These are phyloP conservation scores for Hylaea fasciaria DNA, from an alignment of 2,888 invertebrate genomes.

Conservation along the genomic window DNA sequence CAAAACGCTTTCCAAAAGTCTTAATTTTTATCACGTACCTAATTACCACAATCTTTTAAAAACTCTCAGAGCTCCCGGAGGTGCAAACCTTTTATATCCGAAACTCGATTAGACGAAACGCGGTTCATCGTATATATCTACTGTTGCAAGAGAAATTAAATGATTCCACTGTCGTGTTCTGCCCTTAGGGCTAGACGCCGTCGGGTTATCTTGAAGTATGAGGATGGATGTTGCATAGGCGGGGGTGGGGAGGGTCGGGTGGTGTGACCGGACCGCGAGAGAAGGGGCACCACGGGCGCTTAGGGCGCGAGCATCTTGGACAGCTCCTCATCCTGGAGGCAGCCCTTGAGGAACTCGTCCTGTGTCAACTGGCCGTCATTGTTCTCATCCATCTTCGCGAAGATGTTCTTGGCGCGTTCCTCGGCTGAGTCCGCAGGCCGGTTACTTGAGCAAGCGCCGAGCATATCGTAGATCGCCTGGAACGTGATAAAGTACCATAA, in stretches of 20 bases:
- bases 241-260: constrained; percentile 39
- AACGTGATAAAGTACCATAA: constrained; percentile 48
- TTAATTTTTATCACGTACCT: constrained; percentile 45
- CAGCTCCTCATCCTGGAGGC: constrained; percentile 97
- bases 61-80: constrained; percentile 33
- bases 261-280: constrained; percentile 17
- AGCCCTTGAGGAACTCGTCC: constrained; percentile 99
- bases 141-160: constrained; percentile 39
- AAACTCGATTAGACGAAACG: constrained; percentile 33
- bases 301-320: constrained; percentile 98
- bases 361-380: constrained; percentile 99
- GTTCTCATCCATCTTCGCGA: constrained; percentile 99
- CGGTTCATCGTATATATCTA: constrained; percentile 38
- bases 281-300: constrained; percentile 55
- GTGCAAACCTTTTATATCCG: constrained; percentile 35
- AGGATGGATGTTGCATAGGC: constrained; percentile 35
- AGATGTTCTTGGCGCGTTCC: constrained; percentile 99
- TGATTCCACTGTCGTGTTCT: constrained; percentile 21
- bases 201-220: constrained; percentile 59
- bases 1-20: constrained; percentile 44
- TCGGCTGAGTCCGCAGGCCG: constrained; percentile 98
- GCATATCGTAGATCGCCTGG: constrained; percentile 99
- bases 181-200: constrained; percentile 50
- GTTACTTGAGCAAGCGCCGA: constrained; percentile 98
- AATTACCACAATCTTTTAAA: constrained; percentile 44